These are phyloP conservation scores for Agrotis clavis DNA, from an alignment of 2,888 invertebrate species.

Conservation along the genomic window DNA sequence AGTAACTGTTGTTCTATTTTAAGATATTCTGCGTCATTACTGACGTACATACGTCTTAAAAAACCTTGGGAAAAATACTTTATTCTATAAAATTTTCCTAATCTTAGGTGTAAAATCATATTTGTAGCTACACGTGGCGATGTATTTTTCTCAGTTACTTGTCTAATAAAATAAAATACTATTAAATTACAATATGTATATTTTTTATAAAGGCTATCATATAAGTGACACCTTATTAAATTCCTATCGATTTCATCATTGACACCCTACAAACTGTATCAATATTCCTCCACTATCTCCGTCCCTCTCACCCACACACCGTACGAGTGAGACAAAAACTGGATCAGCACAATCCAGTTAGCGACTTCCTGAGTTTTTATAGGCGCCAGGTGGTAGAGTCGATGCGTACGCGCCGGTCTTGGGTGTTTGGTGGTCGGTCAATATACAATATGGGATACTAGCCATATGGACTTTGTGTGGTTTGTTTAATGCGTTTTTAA, in stretches of 20 bases:
- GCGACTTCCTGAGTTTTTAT: conserved; percentile 65
- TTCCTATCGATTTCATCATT: conserved; percentile 42
- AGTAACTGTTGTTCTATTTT: conserved; percentile 19
- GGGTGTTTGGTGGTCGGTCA: conserved; percentile 32
- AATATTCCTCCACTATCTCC: conserved; percentile 22
- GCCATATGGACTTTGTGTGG: conserved; percentile 40
- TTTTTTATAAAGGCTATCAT: neutral
- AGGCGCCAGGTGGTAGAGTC: conserved; percentile 65
- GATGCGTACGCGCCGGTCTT: conserved; percentile 48
- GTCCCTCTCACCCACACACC: conserved; percentile 14
- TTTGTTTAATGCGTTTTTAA: conserved; percentile 53
- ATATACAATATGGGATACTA: conserved; percentile 18
- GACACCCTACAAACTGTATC: conserved; percentile 33
- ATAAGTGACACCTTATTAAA: conserved; percentile 30
- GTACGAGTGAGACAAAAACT: conserved; percentile 59
- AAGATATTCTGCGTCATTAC: neutral
- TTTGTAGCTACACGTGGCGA: neutral
- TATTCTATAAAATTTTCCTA: neutral
- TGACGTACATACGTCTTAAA: conserved; percentile 3
- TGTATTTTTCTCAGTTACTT: conserved; percentile 17
- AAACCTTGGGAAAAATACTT: conserved; percentile 23
- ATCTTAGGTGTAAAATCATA: neutral
- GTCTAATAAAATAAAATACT: too few species aligned
- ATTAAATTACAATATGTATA: too few species aligned
- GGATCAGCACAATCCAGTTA: conserved; percentile 60